Evolutionary conservation across 1,140 invertebrate genomes (phyloP).

Genomic region (Chrysoperla carnea): DNA sequence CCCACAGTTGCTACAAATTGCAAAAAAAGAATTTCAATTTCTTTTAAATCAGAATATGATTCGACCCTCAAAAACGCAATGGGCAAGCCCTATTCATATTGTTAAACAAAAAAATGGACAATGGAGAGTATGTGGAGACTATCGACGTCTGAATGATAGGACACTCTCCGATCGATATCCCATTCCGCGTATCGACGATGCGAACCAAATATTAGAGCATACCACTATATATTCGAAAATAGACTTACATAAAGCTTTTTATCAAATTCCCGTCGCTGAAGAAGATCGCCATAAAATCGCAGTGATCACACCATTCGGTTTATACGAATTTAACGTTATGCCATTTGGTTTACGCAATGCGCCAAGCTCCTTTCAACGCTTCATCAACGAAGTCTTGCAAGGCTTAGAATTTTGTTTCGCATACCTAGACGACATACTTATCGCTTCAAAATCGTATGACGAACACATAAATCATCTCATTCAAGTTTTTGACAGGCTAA

Average conservation of each 20-base stretch:
- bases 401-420: conserved; percentile 3
- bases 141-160: conserved; percentile 22
- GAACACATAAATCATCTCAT: background rate
- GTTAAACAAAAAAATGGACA: conserved; percentile 19
- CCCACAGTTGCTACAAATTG: conserved; percentile 1
- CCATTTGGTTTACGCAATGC: conserved; percentile 7
- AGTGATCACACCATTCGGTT: conserved; percentile 18
- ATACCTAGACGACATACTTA: background rate
- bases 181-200: conserved; percentile 15
- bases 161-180: conserved; percentile 21
- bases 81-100: conserved; percentile 21
- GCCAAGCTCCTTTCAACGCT: conserved; percentile 10
- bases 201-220: conserved; percentile 15
- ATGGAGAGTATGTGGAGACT: conserved; percentile 22
- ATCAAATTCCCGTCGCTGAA: conserved; percentile 19
- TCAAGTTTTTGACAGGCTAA: background rate
- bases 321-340: conserved; percentile 11
- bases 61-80: conserved; percentile 18
- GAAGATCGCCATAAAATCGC: conserved; percentile 20
- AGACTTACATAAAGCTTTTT: conserved; percentile 28
- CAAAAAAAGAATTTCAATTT: conserved; percentile 1
- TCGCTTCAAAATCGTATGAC: background rate
- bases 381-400: conserved; percentile 8
- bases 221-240: conserved; percentile 23
- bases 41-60: conserved; percentile 11